These are phyloP conservation scores for Melanocharis versteri DNA, from an alignment of 2,113 vertebrate species.

Conservation along the genomic window DNA sequence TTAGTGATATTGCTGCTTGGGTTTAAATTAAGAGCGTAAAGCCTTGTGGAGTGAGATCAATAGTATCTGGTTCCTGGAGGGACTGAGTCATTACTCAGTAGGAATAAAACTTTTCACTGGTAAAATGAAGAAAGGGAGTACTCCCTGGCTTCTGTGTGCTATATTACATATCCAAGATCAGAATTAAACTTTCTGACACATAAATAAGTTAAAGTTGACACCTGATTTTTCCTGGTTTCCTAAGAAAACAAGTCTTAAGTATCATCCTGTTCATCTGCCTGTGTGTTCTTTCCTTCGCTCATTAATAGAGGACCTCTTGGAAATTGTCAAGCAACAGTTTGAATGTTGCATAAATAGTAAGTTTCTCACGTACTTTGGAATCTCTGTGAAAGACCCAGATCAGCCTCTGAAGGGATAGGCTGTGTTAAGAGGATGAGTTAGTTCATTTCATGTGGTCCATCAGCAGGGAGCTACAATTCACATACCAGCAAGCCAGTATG, in stretches of 20 bases:
- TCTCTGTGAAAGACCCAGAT: background rate
- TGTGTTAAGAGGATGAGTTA: background rate
- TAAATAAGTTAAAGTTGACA: background rate
- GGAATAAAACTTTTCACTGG: background rate
- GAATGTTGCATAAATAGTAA: background rate
- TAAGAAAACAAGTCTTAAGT: background rate
- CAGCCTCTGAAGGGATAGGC: background rate
- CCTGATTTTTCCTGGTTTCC: background rate
- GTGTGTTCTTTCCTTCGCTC: background rate
- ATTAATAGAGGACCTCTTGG: background rate
- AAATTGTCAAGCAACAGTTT: background rate
- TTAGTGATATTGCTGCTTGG: background rate
- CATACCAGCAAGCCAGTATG: background rate
- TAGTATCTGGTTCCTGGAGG: background rate
- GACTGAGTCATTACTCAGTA: background rate
- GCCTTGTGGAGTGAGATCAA: conserved; percentile 4
- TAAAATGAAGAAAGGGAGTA: background rate
- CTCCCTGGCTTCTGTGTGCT: background rate
- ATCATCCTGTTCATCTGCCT: background rate
- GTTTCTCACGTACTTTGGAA: background rate
- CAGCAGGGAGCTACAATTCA: background rate
- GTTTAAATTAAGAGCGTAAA: conserved; percentile 30
- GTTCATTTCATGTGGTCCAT: background rate
- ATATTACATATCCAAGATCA: background rate
- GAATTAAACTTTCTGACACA: background rate